These are phyloP conservation scores for Gila orcuttii DNA, from an alignment of 2,113 vertebrate genomes.

Conservation along the genomic window DNA sequence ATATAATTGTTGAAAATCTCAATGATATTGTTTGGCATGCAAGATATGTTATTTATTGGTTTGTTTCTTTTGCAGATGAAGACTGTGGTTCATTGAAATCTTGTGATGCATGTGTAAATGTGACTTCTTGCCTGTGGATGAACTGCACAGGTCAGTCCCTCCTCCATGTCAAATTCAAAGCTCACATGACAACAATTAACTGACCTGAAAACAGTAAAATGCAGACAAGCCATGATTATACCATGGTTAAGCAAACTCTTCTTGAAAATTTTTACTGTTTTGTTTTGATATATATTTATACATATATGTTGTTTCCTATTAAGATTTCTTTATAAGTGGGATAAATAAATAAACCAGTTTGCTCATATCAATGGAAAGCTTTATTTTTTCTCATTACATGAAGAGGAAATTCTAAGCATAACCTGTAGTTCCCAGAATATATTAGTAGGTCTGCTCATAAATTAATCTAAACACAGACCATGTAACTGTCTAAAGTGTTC, in stretches of 20 bases:
- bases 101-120: conserved; percentile 55
- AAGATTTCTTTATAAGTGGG: too few relatives aligned
- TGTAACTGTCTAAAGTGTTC: not conserved
- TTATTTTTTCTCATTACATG: not conserved
- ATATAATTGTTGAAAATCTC: not conserved
- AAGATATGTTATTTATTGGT: not conserved
- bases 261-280: too few relatives aligned
- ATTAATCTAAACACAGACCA: not conserved
- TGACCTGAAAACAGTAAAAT: not conserved
- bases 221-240: too few relatives aligned
- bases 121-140: conserved; percentile 58
- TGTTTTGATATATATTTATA: too few relatives aligned
- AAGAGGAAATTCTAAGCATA: not conserved
- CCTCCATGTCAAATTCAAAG: conserved; percentile 51
- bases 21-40: not conserved
- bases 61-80: conserved; percentile 54
- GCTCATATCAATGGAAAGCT: too few relatives aligned
- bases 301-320: too few relatives aligned
- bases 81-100: fast-evolving
- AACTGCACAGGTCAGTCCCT: conserved; percentile 72
- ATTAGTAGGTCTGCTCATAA: not conserved
- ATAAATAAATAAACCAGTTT: too few relatives aligned
- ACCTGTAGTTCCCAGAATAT: not conserved
- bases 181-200: not conserved
- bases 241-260: too few relatives aligned